phyloP scores from a whole-genome alignment of 2,888 invertebrate genomes.

The Adelognathus sp. region DNA sequence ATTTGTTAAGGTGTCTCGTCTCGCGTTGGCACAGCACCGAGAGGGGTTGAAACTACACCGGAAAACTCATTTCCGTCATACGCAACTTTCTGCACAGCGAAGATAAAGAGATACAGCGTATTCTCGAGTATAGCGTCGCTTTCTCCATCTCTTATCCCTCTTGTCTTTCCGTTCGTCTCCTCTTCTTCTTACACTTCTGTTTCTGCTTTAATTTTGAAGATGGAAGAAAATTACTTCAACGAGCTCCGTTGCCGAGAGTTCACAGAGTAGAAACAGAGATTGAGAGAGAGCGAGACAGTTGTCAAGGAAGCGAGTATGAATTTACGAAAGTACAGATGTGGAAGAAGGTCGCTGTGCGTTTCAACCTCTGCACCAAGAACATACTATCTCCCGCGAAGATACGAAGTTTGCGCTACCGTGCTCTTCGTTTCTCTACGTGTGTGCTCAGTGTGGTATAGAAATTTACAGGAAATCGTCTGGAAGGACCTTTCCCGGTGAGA shows the following conservation, averaged over 20 bases:
- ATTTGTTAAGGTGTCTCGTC: constrained; percentile 9
- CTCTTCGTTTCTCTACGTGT: not conserved
- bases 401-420: constrained; percentile 33
- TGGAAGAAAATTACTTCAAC: constrained; percentile 47
- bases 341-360: not conserved
- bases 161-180: constrained; percentile 1
- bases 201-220: constrained; percentile 27
- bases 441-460: not conserved
- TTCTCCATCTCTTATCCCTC: constrained; percentile 5
- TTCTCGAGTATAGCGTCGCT: not conserved
- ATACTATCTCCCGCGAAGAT: constrained; percentile 43
- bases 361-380: constrained; percentile 1
- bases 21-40: not conserved
- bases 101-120: constrained; percentile 8
- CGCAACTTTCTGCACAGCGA: constrained; percentile 1
- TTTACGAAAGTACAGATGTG: constrained; percentile 13
- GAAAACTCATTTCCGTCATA: constrained; percentile 31
- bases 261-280: constrained; percentile 19
- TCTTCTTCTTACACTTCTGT: too few species aligned
- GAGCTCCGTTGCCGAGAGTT: constrained; percentile 27
- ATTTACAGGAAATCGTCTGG: constrained; percentile 11
- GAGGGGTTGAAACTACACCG: not conserved
- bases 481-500: constrained; percentile 34
- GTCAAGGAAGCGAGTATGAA: not conserved
- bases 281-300: not conserved